These are phyloP conservation scores for Euschistus heros DNA, from an alignment of 1,140 invertebrate genomes.

Conservation along the genomic window DNA sequence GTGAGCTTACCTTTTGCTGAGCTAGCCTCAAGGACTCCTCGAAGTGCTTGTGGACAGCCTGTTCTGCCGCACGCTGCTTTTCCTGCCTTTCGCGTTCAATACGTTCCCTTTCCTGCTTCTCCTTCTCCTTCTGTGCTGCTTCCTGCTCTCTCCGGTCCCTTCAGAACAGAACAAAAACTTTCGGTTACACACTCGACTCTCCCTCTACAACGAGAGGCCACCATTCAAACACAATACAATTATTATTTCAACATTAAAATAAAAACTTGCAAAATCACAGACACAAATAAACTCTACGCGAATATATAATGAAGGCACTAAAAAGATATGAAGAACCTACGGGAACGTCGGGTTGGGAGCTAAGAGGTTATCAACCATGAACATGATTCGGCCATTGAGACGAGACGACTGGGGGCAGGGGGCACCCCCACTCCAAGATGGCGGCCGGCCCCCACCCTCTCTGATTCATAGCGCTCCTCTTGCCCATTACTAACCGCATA, in stretches of 20 bases:
- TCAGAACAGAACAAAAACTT: constrained; percentile 23
- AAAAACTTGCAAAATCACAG: background rate
- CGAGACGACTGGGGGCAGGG: constrained; percentile 6
- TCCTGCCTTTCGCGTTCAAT: constrained; percentile 49
- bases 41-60: constrained; percentile 80
- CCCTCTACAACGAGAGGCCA: background rate
- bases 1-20: constrained; percentile 65
- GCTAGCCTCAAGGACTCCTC: constrained; percentile 72
- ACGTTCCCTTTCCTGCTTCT: constrained; percentile 42
- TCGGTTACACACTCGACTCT: constrained; percentile 12
- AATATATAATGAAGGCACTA: constrained; percentile 3
- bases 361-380: constrained; percentile 27
- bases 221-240: background rate
- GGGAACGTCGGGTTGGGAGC: constrained; percentile 13
- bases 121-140: constrained; percentile 37
- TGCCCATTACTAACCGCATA: constrained; percentile 10
- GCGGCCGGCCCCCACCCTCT: constrained; percentile 13
- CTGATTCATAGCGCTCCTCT: background rate
- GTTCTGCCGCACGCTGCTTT: constrained; percentile 53
- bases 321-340: constrained; percentile 8
- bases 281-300: constrained; percentile 15
- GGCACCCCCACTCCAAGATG: constrained; percentile 21
- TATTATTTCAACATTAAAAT: background rate
- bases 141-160: constrained; percentile 39
- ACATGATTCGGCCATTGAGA: constrained; percentile 21